These are phyloP conservation scores for Charina bottae DNA, from an alignment of 2,113 vertebrate species.

Conservation along the genomic window DNA sequence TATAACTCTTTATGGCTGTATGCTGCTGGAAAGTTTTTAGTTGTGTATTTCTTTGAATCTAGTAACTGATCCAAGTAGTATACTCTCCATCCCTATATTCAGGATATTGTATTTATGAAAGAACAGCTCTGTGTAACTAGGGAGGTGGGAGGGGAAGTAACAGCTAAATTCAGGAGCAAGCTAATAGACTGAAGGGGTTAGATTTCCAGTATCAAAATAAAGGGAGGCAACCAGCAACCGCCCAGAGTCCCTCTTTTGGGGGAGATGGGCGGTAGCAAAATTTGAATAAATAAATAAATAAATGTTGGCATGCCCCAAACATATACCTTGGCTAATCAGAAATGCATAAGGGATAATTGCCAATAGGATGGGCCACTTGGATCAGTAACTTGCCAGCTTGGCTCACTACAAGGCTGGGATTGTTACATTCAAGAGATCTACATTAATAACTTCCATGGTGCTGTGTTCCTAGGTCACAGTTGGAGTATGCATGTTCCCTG, in stretches of 20 bases:
- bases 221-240: neutral
- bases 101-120: neutral
- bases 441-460: constrained; percentile 6
- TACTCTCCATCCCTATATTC: neutral
- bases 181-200: neutral
- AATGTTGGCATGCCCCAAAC: neutral
- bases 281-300: too few relatives aligned
- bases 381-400: neutral
- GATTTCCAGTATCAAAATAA: neutral
- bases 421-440: neutral
- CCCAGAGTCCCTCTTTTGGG: too few relatives aligned
- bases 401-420: neutral
- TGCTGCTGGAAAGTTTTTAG: neutral
- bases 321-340: neutral
- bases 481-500: constrained; percentile 14
- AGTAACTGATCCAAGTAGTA: neutral
- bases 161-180: neutral
- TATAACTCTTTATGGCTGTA: neutral
- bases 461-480: constrained; percentile 18
- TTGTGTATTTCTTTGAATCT: neutral
- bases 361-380: neutral
- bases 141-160: neutral
- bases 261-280: too few relatives aligned
- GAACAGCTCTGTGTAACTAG: neutral
- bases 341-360: neutral